Evolutionary conservation across 2,888 invertebrate genomes (phyloP).

Genomic region (Drosophila multiciliata): DNA sequence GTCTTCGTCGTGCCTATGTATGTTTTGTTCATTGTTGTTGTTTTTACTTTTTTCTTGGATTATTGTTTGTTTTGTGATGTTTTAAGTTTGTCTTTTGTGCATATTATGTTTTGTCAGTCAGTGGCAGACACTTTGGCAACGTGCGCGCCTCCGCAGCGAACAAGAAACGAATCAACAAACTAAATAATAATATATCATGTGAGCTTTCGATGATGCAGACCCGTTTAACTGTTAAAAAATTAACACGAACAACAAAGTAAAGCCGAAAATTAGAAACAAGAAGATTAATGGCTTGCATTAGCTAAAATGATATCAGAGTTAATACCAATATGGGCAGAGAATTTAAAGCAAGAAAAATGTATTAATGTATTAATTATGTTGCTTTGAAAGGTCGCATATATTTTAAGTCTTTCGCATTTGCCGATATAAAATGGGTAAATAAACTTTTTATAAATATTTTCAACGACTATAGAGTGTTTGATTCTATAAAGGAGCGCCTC

Average conservation of each 20-base stretch:
- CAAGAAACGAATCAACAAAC: conserved; percentile 12
- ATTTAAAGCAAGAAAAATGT: conserved; percentile 12
- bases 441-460: not conserved
- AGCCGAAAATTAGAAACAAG: conserved; percentile 18
- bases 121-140: conserved; percentile 67
- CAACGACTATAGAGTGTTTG: not conserved
- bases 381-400: conserved; percentile 27
- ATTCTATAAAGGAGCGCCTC: conserved; percentile 16
- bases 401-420: conserved; percentile 35
- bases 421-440: conserved; percentile 2
- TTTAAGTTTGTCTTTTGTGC: conserved; percentile 24
- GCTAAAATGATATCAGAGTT: conserved; percentile 59
- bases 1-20: conserved; percentile 4
- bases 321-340: conserved; percentile 37
- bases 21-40: not conserved
- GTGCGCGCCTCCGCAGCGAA: conserved; percentile 25
- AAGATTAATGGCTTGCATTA: conserved; percentile 64
- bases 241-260: conserved; percentile 19
- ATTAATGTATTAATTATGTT: not conserved
- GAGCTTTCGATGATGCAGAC: conserved; percentile 48
- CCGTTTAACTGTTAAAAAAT: conserved; percentile 57
- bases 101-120: conserved; percentile 65
- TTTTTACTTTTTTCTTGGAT: not conserved
- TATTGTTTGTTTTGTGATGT: conserved; percentile 25
- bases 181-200: conserved; percentile 44